Evolutionary conservation across 2,113 vertebrate species (phyloP).

Genomic region (Laterallus jamaicensis): DNA sequence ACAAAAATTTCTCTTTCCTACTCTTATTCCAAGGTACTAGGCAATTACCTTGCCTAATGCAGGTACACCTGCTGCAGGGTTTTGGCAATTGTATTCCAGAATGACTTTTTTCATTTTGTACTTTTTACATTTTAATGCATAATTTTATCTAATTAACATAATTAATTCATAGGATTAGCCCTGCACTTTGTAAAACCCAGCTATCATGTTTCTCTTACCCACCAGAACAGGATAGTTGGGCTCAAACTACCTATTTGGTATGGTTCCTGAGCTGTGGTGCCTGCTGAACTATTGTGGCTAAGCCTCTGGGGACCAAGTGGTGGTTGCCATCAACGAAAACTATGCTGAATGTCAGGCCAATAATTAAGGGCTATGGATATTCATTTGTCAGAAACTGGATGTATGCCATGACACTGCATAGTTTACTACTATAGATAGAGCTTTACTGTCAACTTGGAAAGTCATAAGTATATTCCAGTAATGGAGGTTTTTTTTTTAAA

Average conservation of each 20-base stretch:
- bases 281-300: not conserved
- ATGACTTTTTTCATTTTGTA: not conserved
- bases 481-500: not conserved
- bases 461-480: not conserved
- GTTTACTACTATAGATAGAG: not conserved
- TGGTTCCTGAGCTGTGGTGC: not conserved
- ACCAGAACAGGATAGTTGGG: not conserved
- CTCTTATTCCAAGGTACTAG: not conserved
- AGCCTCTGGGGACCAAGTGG: not conserved
- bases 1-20: not conserved
- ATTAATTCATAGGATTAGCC: not conserved
- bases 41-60: not conserved
- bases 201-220: fast-evolving
- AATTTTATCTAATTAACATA: not conserved
- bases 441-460: not conserved
- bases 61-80: not conserved
- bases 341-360: not conserved
- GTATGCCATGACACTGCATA: not conserved
- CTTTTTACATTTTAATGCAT: not conserved
- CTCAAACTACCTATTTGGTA: not conserved
- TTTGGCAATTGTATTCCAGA: not conserved
- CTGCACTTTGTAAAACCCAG: not conserved
- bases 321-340: not conserved
- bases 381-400: not conserved
- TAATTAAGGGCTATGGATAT: not conserved